Conservation (phyloP, 2,888 invertebrate genomes). For the Chesias legatella region DNA sequence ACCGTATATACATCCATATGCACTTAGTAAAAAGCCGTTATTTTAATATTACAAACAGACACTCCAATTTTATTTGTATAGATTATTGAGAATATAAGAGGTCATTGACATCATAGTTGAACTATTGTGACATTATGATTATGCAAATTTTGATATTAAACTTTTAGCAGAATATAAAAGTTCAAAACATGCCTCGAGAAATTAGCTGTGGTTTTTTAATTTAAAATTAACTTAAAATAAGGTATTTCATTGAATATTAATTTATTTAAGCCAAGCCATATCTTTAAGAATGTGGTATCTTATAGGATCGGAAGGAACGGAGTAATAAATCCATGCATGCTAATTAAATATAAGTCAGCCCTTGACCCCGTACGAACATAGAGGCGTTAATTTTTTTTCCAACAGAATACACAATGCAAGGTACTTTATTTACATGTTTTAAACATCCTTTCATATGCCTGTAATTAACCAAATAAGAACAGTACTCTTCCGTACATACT, state of each 20-base stretch:
- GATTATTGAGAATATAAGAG: background rate
- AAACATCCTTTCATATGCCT: conserved; percentile 1
- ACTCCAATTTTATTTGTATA: no score
- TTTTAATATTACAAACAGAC: no score
- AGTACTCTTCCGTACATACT: conserved; percentile 9
- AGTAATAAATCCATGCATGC: conserved; percentile 3
- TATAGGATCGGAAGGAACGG: background rate
- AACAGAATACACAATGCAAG: conserved; percentile 11
- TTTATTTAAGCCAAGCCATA: no score
- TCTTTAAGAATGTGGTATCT: no score
- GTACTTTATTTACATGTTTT: conserved; percentile 4
- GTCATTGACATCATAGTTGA: conserved; percentile 7
- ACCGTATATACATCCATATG: no score
- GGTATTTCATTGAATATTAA: no score
- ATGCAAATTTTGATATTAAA: conserved; percentile 6
- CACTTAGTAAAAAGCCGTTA: no score
- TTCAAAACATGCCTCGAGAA: no score
- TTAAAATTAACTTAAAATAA: no score
- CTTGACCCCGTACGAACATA: conserved; percentile 1
- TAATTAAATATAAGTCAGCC: background rate
- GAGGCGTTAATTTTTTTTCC: no score
- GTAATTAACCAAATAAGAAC: conserved; percentile 8
- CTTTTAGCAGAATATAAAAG: background rate
- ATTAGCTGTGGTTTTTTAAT: no score
- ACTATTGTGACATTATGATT: background rate